Percentiles rank a stretch among this genome's conserved stretches.
Evolutionary conservation across 2,797 vertebrate species (phyloP).

Genomic region (Pangasius krempfi): DNA sequence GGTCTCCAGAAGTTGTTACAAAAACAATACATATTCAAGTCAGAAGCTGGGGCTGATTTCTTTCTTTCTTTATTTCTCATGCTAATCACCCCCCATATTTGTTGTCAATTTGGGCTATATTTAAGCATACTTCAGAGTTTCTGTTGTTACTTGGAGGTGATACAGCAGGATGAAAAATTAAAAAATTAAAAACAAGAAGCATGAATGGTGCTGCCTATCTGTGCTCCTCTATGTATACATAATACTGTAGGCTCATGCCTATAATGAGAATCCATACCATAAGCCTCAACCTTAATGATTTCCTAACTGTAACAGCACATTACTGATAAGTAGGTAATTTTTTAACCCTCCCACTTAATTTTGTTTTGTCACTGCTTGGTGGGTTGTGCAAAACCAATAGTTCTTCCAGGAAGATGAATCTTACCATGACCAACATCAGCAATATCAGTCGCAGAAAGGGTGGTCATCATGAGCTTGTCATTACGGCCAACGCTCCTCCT

Average conservation of each 20-base stretch:
- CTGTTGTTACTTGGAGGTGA: background rate
- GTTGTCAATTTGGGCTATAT: background rate
- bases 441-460: conserved; percentile 81
- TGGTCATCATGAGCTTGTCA: conserved; percentile 86
- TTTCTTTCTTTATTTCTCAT: too few species aligned
- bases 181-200: background rate
- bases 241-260: background rate
- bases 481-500: conserved; percentile 78
- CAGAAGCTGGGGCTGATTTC: background rate
- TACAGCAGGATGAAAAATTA: background rate
- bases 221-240: background rate
- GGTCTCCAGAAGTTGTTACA: too few species aligned
- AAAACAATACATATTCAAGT: background rate
- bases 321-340: too few species aligned
- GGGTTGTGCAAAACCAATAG: background rate
- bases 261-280: background rate
- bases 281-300: background rate
- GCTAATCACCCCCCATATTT: background rate
- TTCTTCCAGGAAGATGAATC: conserved; percentile 3
- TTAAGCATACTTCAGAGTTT: background rate
- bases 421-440: conserved; percentile 84
- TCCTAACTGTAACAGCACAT: background rate
- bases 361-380: background rate
- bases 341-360: too few species aligned
- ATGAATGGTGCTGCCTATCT: background rate